Evolutionary conservation across 1,140 invertebrate species (phyloP).

Genomic region (Chelonus insularis): DNA sequence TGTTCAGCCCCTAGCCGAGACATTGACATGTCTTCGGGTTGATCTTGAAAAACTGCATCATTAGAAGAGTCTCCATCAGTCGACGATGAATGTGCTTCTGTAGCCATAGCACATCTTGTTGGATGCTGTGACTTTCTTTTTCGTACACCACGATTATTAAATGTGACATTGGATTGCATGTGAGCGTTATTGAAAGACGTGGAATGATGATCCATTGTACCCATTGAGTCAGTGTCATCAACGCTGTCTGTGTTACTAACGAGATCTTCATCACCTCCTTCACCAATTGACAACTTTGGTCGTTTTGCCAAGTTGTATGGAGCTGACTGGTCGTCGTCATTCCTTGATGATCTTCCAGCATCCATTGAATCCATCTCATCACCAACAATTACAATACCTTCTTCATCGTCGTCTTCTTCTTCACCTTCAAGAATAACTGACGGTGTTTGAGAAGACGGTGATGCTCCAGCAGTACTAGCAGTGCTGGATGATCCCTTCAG

Average conservation of each 20-base stretch:
- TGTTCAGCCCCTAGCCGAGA: slow-evolving; percentile 51
- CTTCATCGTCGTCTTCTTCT: slow-evolving; percentile 62
- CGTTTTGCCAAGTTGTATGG: slow-evolving; percentile 71
- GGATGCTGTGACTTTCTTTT: slow-evolving; percentile 93
- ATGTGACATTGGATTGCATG: slow-evolving; percentile 39
- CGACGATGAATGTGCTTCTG: slow-evolving; percentile 63
- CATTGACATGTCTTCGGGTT: slow-evolving; percentile 66
- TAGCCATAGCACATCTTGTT: slow-evolving; percentile 74
- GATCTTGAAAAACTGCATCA: slow-evolving; percentile 65
- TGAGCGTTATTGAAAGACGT: slow-evolving; percentile 43
- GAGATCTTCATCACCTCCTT: slow-evolving; percentile 67
- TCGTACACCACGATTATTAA: slow-evolving; percentile 59
- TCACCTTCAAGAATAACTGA: slow-evolving; percentile 43
- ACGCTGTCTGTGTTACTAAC: slow-evolving; percentile 73
- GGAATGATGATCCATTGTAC: slow-evolving; percentile 44
- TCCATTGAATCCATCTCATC: slow-evolving; percentile 49
- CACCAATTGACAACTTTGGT: slow-evolving; percentile 64
- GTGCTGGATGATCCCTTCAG: slow-evolving; percentile 46
- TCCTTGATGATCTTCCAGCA: slow-evolving; percentile 22
- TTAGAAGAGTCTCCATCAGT: slow-evolving; percentile 70
- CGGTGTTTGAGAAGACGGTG: slow-evolving; percentile 46
- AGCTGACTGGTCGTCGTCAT: slow-evolving; percentile 65
- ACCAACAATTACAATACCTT: slow-evolving; percentile 45
- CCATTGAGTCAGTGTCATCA: slow-evolving; percentile 68
- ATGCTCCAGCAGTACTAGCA: slow-evolving; percentile 39